A percentile compares a stretch with the other conserved stretches of the same genome.
phyloP scores from a whole-genome alignment of 2,113 vertebrate species.

The Hypomesus transpacificus region DNA sequence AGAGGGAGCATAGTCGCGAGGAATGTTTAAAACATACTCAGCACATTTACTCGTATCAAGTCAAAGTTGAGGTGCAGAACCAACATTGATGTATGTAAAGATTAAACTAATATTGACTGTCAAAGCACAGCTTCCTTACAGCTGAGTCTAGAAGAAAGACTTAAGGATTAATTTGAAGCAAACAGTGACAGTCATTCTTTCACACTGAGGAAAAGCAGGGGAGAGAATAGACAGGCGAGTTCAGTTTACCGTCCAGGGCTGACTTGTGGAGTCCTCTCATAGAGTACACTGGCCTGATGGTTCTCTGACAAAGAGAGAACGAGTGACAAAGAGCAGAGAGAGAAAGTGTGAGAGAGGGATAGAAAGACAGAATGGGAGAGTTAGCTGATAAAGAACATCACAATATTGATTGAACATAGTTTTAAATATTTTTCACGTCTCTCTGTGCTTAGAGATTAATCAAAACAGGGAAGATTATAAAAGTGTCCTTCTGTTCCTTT shows the following conservation, averaged over 20 bases:
- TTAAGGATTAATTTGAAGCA: background rate
- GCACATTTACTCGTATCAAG: background rate
- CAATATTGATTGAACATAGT: too few species aligned
- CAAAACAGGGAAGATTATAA: background rate
- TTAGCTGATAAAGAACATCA: too few species aligned
- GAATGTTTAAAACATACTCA: background rate
- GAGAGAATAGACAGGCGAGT: background rate
- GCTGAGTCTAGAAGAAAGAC: background rate
- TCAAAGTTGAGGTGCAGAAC: background rate
- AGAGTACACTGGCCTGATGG: slow-evolving; percentile 37
- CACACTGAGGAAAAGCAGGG: background rate
- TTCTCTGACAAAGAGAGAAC: slow-evolving; percentile 56
- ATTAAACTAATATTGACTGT: background rate
- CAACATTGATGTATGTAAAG: background rate
- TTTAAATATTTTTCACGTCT: too few species aligned
- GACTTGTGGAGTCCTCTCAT: slow-evolving; percentile 67
- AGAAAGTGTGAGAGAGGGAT: too few species aligned
- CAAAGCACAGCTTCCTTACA: background rate
- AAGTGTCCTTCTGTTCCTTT: slow-evolving; percentile 4
- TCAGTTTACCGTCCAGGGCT: slow-evolving; percentile 69
- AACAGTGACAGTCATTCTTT: background rate
- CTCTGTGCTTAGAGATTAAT: background rate
- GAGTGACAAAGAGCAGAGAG: background rate
- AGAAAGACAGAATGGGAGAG: too few species aligned
- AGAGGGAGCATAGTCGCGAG: background rate